Conservation (phyloP, 2,113 vertebrate genomes). For the Lagopus leucura region DNA sequence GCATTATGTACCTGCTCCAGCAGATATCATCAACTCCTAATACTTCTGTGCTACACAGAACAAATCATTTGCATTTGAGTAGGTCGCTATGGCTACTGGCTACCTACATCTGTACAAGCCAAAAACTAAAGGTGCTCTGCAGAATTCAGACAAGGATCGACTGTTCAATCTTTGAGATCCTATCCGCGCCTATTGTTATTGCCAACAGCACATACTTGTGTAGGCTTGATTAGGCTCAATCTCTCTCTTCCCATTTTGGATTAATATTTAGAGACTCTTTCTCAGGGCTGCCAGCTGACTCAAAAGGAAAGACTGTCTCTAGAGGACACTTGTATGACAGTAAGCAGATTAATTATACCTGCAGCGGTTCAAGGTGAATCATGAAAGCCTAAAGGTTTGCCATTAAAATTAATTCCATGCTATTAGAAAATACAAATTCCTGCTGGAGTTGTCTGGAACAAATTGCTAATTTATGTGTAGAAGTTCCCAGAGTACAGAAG, state of each 20-base stretch:
- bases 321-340: background rate
- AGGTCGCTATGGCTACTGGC: constrained; percentile 58
- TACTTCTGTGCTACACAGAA: constrained; percentile 12
- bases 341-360: constrained; percentile 40
- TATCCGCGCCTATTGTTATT: background rate
- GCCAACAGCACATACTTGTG: background rate
- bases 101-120: constrained; percentile 33
- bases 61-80: constrained; percentile 39
- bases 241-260: constrained; percentile 9
- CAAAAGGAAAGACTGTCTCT: background rate
- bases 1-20: constrained; percentile 23
- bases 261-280: constrained; percentile 7
- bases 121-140: constrained; percentile 16
- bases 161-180: constrained; percentile 1
- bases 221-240: background rate
- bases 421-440: background rate
- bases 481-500: background rate
- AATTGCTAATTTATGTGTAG: background rate
- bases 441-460: background rate
- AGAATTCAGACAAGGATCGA: constrained; percentile 49
- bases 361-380: constrained; percentile 5
- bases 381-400: constrained; percentile 9
- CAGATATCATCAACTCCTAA: constrained; percentile 27
- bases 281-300: background rate
- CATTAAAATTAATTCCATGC: constrained; percentile 11